Evolutionary conservation across 2,797 vertebrate genomes (phyloP), one percentile per base, ranked within the genome.

Genomic region (Psittacula derbiana): DNA sequence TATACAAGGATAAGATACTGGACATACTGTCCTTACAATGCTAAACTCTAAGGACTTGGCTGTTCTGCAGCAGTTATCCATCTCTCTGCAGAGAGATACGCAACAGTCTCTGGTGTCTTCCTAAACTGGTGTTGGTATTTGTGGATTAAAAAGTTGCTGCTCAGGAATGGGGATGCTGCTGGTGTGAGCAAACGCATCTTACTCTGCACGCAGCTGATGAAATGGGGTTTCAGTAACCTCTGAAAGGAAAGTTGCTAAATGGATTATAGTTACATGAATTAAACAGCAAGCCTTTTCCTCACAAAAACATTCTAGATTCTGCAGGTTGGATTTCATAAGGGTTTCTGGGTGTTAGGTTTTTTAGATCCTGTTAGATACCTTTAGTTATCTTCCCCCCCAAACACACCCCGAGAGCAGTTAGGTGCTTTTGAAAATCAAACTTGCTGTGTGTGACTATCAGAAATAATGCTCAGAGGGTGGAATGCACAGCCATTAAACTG

Each of bases 361-460:
- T 10, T 38, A 58, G 24, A 52, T 86, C 25, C 31, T 52, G 4
- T 20, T 78, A 61, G 23, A 41, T 67, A 9, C 23, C 64, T 86
- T 2, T 14, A 65, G 16, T 24, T 62, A 0, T 33, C 30, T 57
- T 66, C 40, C 49, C 24, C 12, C 36, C 33, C 4, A 24, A n/a
- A 23, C 8, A n/a, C 31, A 55, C 55, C 6, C n/a, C 1, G 1
- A 31, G 57, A 53, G 11, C 28, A 66, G 10, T 49, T 57, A 41
- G 10, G 9, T 86, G 43, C 44, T 75, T 79, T 70, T 90, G 80
- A 80, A 92, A 94, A 84, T 52, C 46, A 21, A 43, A 61, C 47
- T 74, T 57, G 55, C 11, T 58, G 4, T 24, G 23, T 65, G 53
- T 94, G 71, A 62, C 73, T 91, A 13, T 87, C 91, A 96, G 93